Conservation (phyloP, 2,797 vertebrate species). For the Centroberyx gerrardi region DNA sequence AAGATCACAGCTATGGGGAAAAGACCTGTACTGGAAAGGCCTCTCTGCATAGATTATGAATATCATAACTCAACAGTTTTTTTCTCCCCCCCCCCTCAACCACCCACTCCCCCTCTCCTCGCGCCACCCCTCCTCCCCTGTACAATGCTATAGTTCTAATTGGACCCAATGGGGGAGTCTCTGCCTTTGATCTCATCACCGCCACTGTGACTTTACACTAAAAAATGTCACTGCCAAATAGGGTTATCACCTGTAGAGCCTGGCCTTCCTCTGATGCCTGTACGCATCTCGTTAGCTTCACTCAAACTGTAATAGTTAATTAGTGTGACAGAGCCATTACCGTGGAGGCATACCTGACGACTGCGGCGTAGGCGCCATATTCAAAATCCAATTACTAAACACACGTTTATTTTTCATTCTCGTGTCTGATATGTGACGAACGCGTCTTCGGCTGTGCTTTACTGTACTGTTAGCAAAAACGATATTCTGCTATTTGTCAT, state of each 20-base stretch:
- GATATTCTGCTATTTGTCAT: conserved; percentile 39
- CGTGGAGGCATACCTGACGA: conserved; percentile 86
- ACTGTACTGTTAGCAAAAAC: conserved; percentile 37
- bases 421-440: conserved; percentile 21
- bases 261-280: conserved; percentile 94
- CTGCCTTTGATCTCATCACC: conserved; percentile 98
- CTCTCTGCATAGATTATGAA: conserved; percentile 96
- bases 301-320: conserved; percentile 96
- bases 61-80: conserved; percentile 92
- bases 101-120: conserved; percentile 59
- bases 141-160: conserved; percentile 97
- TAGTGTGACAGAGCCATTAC: conserved; percentile 94
- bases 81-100: conserved; percentile 55
- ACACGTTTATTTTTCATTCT: conserved; percentile 57
- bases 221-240: conserved; percentile 99
- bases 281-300: conserved; percentile 95
- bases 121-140: conserved; percentile 68
- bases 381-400: conserved; percentile 78
- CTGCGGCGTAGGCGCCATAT: conserved; percentile 67
- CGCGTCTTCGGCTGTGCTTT: not conserved
- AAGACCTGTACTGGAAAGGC: conserved; percentile 93
- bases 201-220: conserved; percentile 97
- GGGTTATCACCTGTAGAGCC: conserved; percentile 99
- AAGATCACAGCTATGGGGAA: conserved; percentile 96
- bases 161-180: conserved; percentile 98